Percentiles rank a stretch among this genome's conserved stretches.
These are phyloP conservation scores for Anguilla marmorata DNA, from an alignment of 2,797 vertebrate species.

Conservation along the genomic window DNA sequence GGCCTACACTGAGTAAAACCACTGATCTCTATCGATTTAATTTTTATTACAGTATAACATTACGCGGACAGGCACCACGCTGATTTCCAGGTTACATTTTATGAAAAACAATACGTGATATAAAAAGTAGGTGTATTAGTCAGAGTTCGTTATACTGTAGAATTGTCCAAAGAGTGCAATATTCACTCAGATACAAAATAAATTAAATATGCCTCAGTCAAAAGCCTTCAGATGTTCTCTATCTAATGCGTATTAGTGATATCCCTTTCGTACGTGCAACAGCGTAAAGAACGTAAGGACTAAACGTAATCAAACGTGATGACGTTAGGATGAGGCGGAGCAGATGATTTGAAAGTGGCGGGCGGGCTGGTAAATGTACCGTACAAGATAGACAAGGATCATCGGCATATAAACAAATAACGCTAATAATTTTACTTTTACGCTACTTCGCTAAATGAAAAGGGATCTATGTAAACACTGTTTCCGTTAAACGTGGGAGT, in stretches of 20 bases:
- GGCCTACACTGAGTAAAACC: no score
- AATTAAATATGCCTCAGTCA: neutral
- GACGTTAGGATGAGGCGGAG: constrained; percentile 38
- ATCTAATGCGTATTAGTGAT: no score
- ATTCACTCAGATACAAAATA: neutral
- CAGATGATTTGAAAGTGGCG: constrained; percentile 75
- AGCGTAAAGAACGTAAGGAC: neutral
- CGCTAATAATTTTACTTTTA: no score
- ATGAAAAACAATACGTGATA: neutral
- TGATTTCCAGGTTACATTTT: neutral
- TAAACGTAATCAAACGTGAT: constrained; percentile 23
- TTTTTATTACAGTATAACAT: neutral
- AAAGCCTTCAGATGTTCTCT: neutral
- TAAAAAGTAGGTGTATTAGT: neutral
- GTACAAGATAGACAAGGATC: neutral
- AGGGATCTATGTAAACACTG: neutral
- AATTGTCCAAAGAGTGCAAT: neutral
- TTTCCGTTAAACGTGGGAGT: neutral
- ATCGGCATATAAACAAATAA: neutral
- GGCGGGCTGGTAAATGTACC: constrained; percentile 41
- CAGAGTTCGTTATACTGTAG: neutral
- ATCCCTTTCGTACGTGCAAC: neutral
- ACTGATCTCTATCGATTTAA: no score
- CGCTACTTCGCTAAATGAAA: neutral
- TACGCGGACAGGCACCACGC: neutral